Percentiles rank a stretch among this genome's conserved stretches.
phyloP scores from a whole-genome alignment of 2,888 invertebrate genomes.

The Pyrrhopygopsis socrates region DNA sequence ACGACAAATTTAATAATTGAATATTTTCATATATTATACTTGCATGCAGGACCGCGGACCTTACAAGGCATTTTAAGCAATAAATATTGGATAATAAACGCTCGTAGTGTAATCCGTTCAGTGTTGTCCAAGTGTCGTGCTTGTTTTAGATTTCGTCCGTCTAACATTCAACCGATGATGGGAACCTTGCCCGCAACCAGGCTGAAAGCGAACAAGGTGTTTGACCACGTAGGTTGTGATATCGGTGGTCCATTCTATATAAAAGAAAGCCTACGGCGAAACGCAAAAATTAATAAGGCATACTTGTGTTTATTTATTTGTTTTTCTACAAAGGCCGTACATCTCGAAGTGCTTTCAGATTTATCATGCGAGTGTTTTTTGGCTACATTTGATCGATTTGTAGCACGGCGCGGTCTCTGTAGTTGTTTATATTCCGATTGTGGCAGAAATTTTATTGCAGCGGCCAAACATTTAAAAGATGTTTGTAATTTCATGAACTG shows the following conservation, averaged over 20 bases:
- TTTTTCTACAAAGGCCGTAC: too few species aligned
- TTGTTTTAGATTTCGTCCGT: neutral
- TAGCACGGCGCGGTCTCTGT: conserved; percentile 35
- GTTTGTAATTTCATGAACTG: neutral
- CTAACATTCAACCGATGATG: neutral
- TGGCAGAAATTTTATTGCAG: conserved; percentile 31
- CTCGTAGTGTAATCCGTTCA: conserved; percentile 35
- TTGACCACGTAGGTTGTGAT: conserved; percentile 30
- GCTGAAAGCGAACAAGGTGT: conserved; percentile 17
- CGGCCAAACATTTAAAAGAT: conserved; percentile 17
- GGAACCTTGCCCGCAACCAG: conserved; percentile 8
- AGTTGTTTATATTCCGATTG: conserved; percentile 32
- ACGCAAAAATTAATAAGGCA: conserved; percentile 38
- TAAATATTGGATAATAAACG: conserved; percentile 37
- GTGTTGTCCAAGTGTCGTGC: conserved; percentile 11
- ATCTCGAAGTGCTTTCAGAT: too few species aligned
- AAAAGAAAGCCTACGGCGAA: conserved; percentile 37
- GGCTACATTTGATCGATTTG: conserved; percentile 32
- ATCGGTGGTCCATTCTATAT: conserved; percentile 41
- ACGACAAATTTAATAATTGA: too few species aligned
- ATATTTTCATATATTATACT: neutral
- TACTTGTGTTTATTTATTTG: too few species aligned
- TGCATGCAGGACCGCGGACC: conserved; percentile 29
- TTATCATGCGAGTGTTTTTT: too few species aligned
- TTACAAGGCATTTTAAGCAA: conserved; percentile 46